Conservation (phyloP, 2,113 vertebrate species). For the Choloepus hoffmanni region DNA sequence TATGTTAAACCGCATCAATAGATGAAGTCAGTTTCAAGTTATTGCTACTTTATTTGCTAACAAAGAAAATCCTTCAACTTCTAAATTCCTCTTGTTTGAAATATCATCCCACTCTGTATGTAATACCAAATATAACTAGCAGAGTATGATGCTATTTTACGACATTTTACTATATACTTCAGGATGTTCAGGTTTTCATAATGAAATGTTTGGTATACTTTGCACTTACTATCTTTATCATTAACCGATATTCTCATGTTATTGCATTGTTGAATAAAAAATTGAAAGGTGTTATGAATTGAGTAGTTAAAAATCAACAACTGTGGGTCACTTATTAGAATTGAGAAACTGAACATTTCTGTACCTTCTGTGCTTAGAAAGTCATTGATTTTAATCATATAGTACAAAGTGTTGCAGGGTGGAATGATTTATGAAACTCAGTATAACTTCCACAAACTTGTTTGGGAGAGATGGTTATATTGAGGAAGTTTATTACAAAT, state of each 20-base stretch:
- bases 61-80: background rate
- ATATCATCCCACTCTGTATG: background rate
- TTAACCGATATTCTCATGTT: background rate
- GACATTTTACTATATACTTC: too few relatives aligned
- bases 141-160: too few relatives aligned
- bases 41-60: background rate
- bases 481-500: background rate
- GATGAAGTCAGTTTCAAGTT: background rate
- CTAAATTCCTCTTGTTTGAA: background rate
- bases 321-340: background rate
- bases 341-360: background rate
- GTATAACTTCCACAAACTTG: background rate
- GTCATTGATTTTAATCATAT: background rate
- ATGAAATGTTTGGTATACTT: background rate
- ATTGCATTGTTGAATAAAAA: background rate
- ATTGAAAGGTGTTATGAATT: background rate
- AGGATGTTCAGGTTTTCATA: too few relatives aligned
- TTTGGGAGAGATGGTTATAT: background rate
- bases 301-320: background rate
- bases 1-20: background rate
- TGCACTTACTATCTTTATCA: background rate
- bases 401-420: background rate
- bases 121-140: too few relatives aligned
- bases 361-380: background rate
- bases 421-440: background rate